Conservation (phyloP, 2,888 invertebrate genomes). For the Gari tellinella region DNA sequence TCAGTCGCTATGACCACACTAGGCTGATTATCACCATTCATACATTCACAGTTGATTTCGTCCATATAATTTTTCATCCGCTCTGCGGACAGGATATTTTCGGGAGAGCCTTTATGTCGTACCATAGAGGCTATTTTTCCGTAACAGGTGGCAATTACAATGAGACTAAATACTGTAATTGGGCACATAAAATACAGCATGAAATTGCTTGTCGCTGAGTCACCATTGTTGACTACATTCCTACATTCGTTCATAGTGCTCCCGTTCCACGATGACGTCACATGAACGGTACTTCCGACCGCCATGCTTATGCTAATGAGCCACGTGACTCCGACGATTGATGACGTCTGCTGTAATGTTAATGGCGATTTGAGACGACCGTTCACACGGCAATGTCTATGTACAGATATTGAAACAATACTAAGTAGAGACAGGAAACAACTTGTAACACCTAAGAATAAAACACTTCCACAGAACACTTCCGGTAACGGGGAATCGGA, state of each 20-base stretch:
- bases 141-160: constrained; percentile 67
- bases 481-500: constrained; percentile 69
- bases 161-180: constrained; percentile 66
- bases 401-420: constrained; percentile 72
- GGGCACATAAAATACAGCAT: constrained; percentile 75
- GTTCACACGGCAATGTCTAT: constrained; percentile 68
- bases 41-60: constrained; percentile 42
- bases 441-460: constrained; percentile 71
- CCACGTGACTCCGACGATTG: constrained; percentile 69
- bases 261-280: constrained; percentile 68
- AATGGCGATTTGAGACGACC: constrained; percentile 66
- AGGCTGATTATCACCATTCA: constrained; percentile 28
- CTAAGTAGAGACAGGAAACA: constrained; percentile 72
- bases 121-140: constrained; percentile 69
- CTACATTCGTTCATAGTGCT: constrained; percentile 65
- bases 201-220: constrained; percentile 67
- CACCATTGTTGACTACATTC: constrained; percentile 63
- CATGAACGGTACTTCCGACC: constrained; percentile 71
- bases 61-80: constrained; percentile 30
- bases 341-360: constrained; percentile 62
- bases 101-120: constrained; percentile 50
- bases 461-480: constrained; percentile 73
- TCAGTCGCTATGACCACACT: constrained; percentile 22
- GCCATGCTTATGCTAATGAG: constrained; percentile 67
- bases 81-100: constrained; percentile 5